Conservation (phyloP, 2,797 vertebrate genomes). For the Streptopelia turtur region DNA sequence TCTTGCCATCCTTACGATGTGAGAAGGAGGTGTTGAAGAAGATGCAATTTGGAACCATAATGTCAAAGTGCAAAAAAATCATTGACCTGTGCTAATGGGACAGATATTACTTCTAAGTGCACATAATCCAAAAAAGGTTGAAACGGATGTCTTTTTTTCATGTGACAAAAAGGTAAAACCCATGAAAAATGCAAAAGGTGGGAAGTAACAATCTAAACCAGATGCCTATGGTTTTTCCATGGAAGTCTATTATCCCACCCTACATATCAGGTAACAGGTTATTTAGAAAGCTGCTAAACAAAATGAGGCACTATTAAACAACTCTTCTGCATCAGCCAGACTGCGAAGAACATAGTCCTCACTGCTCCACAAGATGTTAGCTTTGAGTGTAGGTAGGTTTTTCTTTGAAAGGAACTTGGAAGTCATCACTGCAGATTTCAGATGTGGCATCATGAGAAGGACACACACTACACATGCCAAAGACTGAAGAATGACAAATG, state of each 20-base stretch:
- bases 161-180: not conserved
- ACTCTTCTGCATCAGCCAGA: not conserved
- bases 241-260: not conserved
- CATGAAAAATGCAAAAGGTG: not conserved
- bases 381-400: not conserved
- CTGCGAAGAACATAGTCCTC: not conserved
- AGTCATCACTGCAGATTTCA: not conserved
- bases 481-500: not conserved
- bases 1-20: not conserved
- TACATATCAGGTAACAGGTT: not conserved
- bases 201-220: not conserved
- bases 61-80: not conserved
- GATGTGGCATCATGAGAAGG: not conserved
- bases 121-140: accelerated
- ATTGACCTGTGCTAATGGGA: too few species aligned
- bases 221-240: not conserved
- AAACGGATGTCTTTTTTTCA: not conserved
- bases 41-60: not conserved
- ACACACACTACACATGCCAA: not conserved
- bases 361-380: not conserved
- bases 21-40: not conserved
- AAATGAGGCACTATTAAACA: not conserved
- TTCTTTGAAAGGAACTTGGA: not conserved
- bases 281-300: not conserved
- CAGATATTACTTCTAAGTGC: not conserved